A percentile compares a stretch with the other conserved stretches of the same genome.
These are phyloP conservation scores for Chaunax sp. DNA, from an alignment of 2,797 vertebrate species.

Conservation along the genomic window DNA sequence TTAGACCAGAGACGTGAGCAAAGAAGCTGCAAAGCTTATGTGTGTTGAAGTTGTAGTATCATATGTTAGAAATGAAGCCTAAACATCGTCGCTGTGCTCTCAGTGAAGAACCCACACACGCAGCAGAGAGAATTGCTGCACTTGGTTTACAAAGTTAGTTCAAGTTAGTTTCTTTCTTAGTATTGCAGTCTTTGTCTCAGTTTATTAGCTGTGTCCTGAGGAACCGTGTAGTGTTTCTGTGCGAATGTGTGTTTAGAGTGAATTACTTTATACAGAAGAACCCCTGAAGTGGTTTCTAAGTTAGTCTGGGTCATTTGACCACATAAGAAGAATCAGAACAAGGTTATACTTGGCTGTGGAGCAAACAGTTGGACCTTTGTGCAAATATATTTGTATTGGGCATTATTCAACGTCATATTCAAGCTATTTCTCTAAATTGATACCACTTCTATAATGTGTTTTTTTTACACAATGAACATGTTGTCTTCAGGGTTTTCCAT, in stretches of 20 bases:
- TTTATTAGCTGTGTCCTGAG: conserved; percentile 14
- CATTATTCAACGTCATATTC: conserved; percentile 46
- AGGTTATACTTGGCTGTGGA: conserved; percentile 43
- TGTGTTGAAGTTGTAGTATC: too few species aligned
- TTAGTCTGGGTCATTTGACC: conserved; percentile 47
- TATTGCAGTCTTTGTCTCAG: conserved; percentile 24
- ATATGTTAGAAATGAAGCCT: too few species aligned
- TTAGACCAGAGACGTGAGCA: too few species aligned
- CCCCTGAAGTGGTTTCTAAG: conserved; percentile 50
- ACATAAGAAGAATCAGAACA: conserved; percentile 52
- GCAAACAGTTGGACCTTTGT: conserved; percentile 32
- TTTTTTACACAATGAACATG: conserved; percentile 11
- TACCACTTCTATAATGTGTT: conserved; percentile 9
- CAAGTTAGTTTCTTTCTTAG: conserved; percentile 2
- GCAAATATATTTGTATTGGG: conserved; percentile 41
- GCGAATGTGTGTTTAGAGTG: conserved; percentile 1
- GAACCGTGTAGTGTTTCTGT: too few species aligned
- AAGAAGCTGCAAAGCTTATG: too few species aligned
- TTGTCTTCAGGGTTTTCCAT: conserved; percentile 21
- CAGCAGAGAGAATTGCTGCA: not conserved
- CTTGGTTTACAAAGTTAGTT: conserved; percentile 9
- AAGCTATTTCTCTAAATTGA: conserved; percentile 35
- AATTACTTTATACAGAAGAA: conserved; percentile 45
- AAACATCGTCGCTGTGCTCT: too few species aligned
- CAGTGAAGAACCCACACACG: too few species aligned